Base-by-base conservation (phyloP, 2,888 invertebrate species). In the Lasioglossum leucozonium region DNA sequence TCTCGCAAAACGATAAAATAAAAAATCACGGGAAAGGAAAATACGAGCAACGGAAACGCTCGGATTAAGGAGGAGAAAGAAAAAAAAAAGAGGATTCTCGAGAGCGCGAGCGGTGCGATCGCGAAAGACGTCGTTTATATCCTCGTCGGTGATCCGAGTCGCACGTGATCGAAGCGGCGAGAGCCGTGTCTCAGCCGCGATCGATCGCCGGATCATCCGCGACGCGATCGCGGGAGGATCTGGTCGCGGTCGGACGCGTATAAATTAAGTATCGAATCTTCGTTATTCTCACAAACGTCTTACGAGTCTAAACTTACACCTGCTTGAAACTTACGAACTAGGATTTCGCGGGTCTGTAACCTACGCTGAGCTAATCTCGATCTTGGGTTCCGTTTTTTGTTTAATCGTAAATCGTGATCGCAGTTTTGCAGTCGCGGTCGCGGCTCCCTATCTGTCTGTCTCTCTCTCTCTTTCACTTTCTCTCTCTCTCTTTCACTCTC, bases 311-410 rank as follows among this genome's bases (percentile, higher is more conserved):
- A 69, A 26, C 72, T 81, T 86, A 87, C 77, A 73, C 40, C 84
- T 85, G 81, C 34, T 80, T 84, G 77, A 86, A 82, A 87, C 87
- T 90, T 90, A 90, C 85, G 18, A 76, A 51, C 83, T 90, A 90
- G 30, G 44, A 42, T 85, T n/a, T 42, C 69, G 72, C 72, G 26
- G 34, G 34, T 81, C 72, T 84, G 78, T 84, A 84, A 87, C 34
- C 80, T 85, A 91, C 86, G 82, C 71, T 91, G 91, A 91, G 91
- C 91, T 91, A 90, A 91, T 90, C 90, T 90, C 91, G 90, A 90
- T 89, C 81, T 89, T 83, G 90, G 72, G 78, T 90, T 62, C 62
- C 62, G 30, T 77, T 80, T 55, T 37, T 34, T 65, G 65, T 65
- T 67, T 65, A 30, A 67, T 67, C 65, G 65, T 37, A 67, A 22